Percentiles rank a stretch among this genome's conserved stretches.
Conservation (phyloP, 64 coral and sea anemone species). For the Hydrozoanthus tunicans region DNA sequence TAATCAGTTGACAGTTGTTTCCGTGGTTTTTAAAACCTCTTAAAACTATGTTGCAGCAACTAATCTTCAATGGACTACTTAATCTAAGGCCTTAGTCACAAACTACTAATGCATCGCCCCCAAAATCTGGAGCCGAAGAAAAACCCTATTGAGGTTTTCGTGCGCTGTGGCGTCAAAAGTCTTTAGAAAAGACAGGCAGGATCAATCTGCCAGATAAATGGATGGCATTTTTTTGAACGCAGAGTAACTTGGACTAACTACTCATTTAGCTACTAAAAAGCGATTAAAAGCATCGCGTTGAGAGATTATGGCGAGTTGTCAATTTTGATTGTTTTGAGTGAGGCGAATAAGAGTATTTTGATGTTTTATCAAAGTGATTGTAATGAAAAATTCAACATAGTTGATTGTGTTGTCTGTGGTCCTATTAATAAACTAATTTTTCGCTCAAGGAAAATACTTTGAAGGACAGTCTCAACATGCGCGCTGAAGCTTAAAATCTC, state of each 20-base stretch:
- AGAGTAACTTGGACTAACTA: constrained; percentile 24
- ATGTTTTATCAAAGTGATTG: constrained; percentile 45
- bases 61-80: constrained; percentile 53
- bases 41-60: constrained; percentile 41
- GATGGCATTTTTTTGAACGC: constrained; percentile 42
- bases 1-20: constrained; percentile 49
- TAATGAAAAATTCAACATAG: constrained; percentile 49
- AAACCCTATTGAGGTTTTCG: background rate
- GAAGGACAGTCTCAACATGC: background rate
- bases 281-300: constrained; percentile 41
- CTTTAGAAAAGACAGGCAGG: constrained; percentile 21
- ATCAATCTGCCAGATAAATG: constrained; percentile 45
- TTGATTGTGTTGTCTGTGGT: constrained; percentile 12
- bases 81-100: background rate
- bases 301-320: constrained; percentile 51
- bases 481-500: background rate
- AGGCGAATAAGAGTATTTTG: constrained; percentile 19
- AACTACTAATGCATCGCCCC: constrained; percentile 37
- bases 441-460: constrained; percentile 6
- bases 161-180: constrained; percentile 21
- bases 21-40: constrained; percentile 44
- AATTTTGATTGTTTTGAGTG: constrained; percentile 57
- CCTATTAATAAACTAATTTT: constrained; percentile 1
- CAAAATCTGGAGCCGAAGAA: constrained; percentile 8
- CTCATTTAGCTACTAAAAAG: constrained; percentile 54